A percentile compares a stretch with the other conserved stretches of the same genome.
Conservation (phyloP, 2,888 invertebrate species). For the Meganola albula region DNA sequence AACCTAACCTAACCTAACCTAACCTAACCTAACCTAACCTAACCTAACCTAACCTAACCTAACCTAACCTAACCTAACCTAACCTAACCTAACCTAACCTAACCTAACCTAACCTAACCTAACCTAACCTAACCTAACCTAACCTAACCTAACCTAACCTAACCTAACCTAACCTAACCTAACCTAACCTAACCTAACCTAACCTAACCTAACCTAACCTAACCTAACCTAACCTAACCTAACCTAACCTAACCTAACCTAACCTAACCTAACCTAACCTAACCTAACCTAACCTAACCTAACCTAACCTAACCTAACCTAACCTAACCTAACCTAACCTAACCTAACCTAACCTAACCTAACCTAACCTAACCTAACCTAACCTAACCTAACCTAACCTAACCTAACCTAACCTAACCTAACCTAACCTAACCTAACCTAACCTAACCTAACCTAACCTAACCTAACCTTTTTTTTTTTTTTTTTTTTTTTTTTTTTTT, state of each 20-base stretch:
- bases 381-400: slow-evolving; percentile 22
- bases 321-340: slow-evolving; percentile 16
- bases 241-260: slow-evolving; percentile 11
- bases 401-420: slow-evolving; percentile 17
- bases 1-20: slow-evolving; percentile 4
- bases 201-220: slow-evolving; percentile 11
- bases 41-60: slow-evolving; percentile 9
- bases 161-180: slow-evolving; percentile 8
- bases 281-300: slow-evolving; percentile 12
- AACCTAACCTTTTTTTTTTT: slow-evolving; percentile 14
- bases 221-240: slow-evolving; percentile 9
- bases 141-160: slow-evolving; percentile 8
- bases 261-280: slow-evolving; percentile 5
- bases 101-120: slow-evolving; percentile 11
- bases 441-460: slow-evolving; percentile 16
- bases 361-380: slow-evolving; percentile 21
- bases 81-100: slow-evolving; percentile 8
- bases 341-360: slow-evolving; percentile 13
- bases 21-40: slow-evolving; percentile 7
- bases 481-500: no score
- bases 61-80: slow-evolving; percentile 11
- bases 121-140: slow-evolving; percentile 9
- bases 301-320: slow-evolving; percentile 17
- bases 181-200: slow-evolving; percentile 10
- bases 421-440: slow-evolving; percentile 21